Conservation (phyloP, 2,113 vertebrate species). For the Hippolais icterina region DNA sequence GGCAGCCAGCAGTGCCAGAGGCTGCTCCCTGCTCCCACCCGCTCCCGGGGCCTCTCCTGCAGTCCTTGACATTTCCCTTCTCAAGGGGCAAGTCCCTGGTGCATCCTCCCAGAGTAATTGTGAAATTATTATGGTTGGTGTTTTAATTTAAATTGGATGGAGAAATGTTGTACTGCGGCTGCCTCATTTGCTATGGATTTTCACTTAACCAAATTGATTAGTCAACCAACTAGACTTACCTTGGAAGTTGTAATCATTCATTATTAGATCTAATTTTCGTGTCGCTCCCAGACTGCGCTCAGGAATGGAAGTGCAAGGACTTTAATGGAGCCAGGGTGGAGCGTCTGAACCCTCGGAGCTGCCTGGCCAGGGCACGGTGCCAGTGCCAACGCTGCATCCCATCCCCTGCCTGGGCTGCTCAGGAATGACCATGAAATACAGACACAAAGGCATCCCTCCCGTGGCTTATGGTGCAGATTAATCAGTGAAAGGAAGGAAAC, state of each 20-base stretch:
- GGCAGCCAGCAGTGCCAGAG: not conserved
- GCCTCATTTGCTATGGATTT: conserved; percentile 86
- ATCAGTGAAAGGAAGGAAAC: not conserved
- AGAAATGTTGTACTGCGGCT: conserved; percentile 79
- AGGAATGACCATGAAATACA: fast-evolving
- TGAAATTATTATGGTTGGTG: conserved; percentile 80
- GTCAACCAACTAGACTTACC: conserved; percentile 85
- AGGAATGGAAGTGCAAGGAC: conserved; percentile 64
- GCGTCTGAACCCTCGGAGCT: not conserved
- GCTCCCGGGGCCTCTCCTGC: conserved; percentile 8
- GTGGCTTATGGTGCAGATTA: fast-evolving
- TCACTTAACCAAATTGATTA: conserved; percentile 88
- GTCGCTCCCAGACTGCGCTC: conserved; percentile 50
- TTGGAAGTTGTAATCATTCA: conserved; percentile 83
- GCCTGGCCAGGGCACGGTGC: not conserved
- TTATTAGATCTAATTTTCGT: conserved; percentile 81
- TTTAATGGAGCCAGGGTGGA: not conserved
- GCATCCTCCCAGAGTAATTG: conserved; percentile 76
- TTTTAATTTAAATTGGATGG: conserved; percentile 85
- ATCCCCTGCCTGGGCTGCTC: not conserved
- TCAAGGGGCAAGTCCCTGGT: conserved; percentile 73
- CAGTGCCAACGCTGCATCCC: not conserved
- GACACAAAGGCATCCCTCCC: not conserved
- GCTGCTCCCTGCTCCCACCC: not conserved
- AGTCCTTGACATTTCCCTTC: conserved; percentile 75